These are phyloP conservation scores for Pyrrhura leucotis DNA, from an alignment of 2,797 vertebrate genomes.

Conservation along the genomic window DNA sequence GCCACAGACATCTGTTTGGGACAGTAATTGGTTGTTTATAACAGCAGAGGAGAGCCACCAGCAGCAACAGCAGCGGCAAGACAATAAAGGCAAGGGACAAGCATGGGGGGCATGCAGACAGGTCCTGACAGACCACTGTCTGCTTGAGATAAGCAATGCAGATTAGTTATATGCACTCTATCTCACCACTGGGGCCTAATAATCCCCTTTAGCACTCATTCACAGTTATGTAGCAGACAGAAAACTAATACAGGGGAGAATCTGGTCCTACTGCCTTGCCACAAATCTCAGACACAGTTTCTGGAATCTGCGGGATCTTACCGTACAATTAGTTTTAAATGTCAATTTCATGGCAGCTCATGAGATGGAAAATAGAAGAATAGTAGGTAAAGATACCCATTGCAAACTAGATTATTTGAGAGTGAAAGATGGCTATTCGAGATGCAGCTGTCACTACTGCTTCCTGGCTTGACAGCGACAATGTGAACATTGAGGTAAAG, in stretches of 20 bases:
- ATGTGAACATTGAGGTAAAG: neutral
- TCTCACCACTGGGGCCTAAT: slow-evolving; percentile 78
- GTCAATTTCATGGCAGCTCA: slow-evolving; percentile 92
- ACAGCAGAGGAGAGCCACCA: slow-evolving; percentile 76
- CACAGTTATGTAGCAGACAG: slow-evolving; percentile 75
- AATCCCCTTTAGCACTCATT: slow-evolving; percentile 82
- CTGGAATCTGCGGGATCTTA: slow-evolving; percentile 80
- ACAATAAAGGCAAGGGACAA: slow-evolving; percentile 79
- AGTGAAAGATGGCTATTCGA: slow-evolving; percentile 58
- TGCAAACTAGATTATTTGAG: slow-evolving; percentile 55
- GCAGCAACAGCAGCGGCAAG: slow-evolving; percentile 56
- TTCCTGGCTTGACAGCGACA: slow-evolving; percentile 5
- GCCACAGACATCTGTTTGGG: slow-evolving; percentile 85
- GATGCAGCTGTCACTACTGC: slow-evolving; percentile 5
- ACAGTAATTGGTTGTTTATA: slow-evolving; percentile 90
- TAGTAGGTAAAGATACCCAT: slow-evolving; percentile 68
- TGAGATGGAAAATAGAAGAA: slow-evolving; percentile 84
- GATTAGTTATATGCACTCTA: slow-evolving; percentile 78
- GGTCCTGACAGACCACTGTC: slow-evolving; percentile 78
- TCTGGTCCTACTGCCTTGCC: slow-evolving; percentile 72
- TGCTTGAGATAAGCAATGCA: slow-evolving; percentile 84
- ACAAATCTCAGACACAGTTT: slow-evolving; percentile 78
- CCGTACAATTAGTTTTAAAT: slow-evolving; percentile 93
- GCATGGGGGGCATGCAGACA: slow-evolving; percentile 71
- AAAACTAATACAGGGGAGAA: slow-evolving; percentile 74